A percentile compares a stretch with the other conserved stretches of the same genome.
Conservation (phyloP, 2,888 invertebrate species). For the Matsumyia berberina region DNA sequence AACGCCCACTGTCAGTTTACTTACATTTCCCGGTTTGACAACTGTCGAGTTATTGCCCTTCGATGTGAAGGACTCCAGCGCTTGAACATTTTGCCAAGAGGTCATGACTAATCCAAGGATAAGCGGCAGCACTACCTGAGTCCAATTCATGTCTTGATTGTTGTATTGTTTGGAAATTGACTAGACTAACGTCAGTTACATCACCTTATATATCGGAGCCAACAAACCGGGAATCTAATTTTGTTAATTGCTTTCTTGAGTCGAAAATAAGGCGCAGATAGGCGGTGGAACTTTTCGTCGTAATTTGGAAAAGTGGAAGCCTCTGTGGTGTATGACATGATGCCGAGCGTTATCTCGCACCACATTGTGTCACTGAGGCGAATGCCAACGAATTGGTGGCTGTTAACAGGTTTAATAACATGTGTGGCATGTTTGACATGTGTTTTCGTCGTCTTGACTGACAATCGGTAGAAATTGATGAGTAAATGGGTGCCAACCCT, state of each 20-base stretch:
- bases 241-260: constrained; percentile 34
- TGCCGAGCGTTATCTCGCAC: constrained; percentile 29
- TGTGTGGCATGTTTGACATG: constrained; percentile 40
- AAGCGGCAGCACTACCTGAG: constrained; percentile 41
- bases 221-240: constrained; percentile 17
- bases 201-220: constrained; percentile 52
- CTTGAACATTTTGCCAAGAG: constrained; percentile 24
- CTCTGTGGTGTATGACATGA: constrained; percentile 30
- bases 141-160: constrained; percentile 52
- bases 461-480: not conserved
- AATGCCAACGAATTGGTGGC: constrained; percentile 26
- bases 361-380: constrained; percentile 1
- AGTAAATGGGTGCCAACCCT: not conserved
- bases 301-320: constrained; percentile 57
- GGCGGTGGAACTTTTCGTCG: not conserved
- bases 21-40: constrained; percentile 48
- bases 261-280: constrained; percentile 23
- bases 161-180: constrained; percentile 37
- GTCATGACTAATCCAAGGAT: constrained; percentile 47
- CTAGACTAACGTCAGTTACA: constrained; percentile 28
- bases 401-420: constrained; percentile 63
- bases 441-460: constrained; percentile 26
- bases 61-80: not conserved
- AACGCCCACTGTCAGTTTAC: not conserved
- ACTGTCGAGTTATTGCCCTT: constrained; percentile 2